Base-by-base conservation (phyloP, 2,888 invertebrate species). In the Diadromus collaris region DNA sequence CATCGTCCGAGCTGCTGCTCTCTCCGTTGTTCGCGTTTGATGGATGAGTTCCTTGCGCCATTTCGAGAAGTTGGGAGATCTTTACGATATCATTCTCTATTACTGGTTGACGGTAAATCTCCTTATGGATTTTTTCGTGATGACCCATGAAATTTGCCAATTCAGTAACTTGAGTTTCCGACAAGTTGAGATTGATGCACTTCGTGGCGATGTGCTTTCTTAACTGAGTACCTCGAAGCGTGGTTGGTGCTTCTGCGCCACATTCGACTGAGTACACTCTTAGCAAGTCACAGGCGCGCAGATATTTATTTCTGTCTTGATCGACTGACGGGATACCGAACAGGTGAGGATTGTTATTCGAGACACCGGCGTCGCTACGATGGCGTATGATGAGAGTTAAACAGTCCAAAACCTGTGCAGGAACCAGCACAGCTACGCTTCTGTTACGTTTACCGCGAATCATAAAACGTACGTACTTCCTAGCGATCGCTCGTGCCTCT, bases 21-120 rank as follows among this genome's bases (percentile, higher is more conserved):
- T 54, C 44, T 9, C 21, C 41, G 34, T n/a, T 13, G 16, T 68
- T 68, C 34, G 48, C 38, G 13, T n/a, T n/a, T 13, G 29, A 29
- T 16, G n/a, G 6, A 21, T 68, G 61, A 2, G 54, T 21, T 2
- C 79, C 82, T 71, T 85, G 84, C 2, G 83, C 85, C 6, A 67
- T 71, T 68, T 84, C 78, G 10, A 85, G 65, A 21, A 86, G 60
- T 71, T 81, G 76, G 0, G 84, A 84, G 24, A 86, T 83, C 58
- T 80, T 64, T 4, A 82, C 71, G 13, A 86, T 85, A n/a, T 86
- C 85, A 34, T 80, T 75, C 34, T 68, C 79, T 7, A 78, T 32
- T 51, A 84, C 73, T 1, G 86, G 85, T 65, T 84, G 82, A 27
- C 84, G 78, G 65, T 85, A 86, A 32, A 83, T 80, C 3, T 79